Conservation (phyloP, 2,888 invertebrate species). For the Leistus spinibarbis region DNA sequence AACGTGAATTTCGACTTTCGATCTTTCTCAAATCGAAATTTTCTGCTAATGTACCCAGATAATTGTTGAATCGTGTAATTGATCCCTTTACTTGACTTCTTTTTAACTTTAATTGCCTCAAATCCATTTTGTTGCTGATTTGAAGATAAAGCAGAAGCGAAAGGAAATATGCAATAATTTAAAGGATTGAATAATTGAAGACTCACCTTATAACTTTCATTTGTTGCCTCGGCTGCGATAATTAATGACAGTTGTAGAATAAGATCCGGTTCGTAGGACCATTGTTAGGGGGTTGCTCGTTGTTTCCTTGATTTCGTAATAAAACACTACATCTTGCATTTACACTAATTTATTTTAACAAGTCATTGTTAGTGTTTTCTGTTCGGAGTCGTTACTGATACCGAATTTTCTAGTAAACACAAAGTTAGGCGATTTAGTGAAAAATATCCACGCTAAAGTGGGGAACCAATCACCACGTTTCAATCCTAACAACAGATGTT, state of each 20-base stretch:
- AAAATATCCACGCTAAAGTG: too few relatives aligned
- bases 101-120: not conserved
- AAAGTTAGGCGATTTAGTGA: too few relatives aligned
- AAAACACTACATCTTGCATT: too few relatives aligned
- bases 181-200: constrained; percentile 3
- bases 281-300: too few relatives aligned
- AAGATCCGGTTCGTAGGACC: not conserved
- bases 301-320: too few relatives aligned
- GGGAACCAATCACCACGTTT: too few relatives aligned
- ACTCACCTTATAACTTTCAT: not conserved
- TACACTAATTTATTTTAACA: too few relatives aligned
- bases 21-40: not conserved
- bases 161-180: not conserved
- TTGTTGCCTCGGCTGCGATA: not conserved
- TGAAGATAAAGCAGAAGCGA: not conserved
- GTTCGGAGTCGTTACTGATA: not conserved
- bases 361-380: too few relatives aligned
- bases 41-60: not conserved
- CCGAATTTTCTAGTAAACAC: too few relatives aligned
- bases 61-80: not conserved
- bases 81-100: not conserved
- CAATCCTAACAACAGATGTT: too few relatives aligned
- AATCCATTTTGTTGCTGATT: not conserved
- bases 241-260: not conserved
- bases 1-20: not conserved